Percentiles rank a stretch among this genome's conserved stretches.
These are phyloP conservation scores for Nothocercus nigrocapillus DNA, from an alignment of 2,113 vertebrate species.

Conservation along the genomic window DNA sequence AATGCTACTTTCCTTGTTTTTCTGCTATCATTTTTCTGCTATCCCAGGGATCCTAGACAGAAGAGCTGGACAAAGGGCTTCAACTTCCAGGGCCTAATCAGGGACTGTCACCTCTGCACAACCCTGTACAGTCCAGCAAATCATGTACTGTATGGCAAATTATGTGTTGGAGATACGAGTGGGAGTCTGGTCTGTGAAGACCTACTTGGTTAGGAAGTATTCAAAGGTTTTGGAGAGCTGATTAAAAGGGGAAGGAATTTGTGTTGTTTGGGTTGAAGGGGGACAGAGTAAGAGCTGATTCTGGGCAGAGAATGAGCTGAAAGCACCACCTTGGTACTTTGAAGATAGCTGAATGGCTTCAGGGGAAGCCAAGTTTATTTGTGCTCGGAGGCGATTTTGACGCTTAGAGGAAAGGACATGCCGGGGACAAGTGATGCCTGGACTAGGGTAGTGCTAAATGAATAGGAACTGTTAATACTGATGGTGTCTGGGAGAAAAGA, in stretches of 20 bases:
- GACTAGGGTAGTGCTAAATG: not conserved
- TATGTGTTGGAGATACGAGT: not conserved
- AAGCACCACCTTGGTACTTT: not conserved
- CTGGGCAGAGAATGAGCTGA: not conserved
- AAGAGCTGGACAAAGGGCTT: not conserved
- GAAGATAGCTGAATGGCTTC: not conserved
- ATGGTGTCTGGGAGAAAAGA: not conserved
- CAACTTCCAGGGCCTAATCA: not conserved
- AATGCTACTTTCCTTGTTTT: not conserved
- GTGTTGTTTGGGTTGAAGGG: not conserved
- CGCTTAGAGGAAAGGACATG: not conserved
- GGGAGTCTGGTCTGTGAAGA: not conserved
- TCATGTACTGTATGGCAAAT: not conserved
- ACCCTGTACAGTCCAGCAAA: not conserved
- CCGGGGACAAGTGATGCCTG: not conserved
- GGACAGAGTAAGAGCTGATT: not conserved
- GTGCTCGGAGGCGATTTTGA: not conserved
- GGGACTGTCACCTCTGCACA: not conserved
- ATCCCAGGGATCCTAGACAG: not conserved
- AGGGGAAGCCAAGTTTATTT: not conserved
- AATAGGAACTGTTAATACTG: not conserved
- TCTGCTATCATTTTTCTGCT: not conserved
- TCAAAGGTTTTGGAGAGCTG: not conserved
- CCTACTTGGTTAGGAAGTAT: not conserved
- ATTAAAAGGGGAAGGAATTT: not conserved